These are phyloP conservation scores for Drosophila dives DNA, from an alignment of 2,888 invertebrate species.

Conservation along the genomic window DNA sequence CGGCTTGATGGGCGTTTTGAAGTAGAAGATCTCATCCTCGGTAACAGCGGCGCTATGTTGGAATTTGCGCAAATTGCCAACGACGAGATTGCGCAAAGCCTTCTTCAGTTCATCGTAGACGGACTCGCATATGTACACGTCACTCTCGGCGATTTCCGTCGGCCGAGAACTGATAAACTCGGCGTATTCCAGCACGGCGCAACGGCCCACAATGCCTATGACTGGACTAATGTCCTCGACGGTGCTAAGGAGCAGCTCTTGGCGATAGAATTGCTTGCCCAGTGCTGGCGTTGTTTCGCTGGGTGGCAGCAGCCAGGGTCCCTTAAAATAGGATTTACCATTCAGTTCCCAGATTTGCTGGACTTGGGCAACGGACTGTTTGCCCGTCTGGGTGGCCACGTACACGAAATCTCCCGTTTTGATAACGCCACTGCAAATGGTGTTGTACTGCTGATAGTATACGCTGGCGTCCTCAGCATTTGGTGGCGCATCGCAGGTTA, in stretches of 20 bases:
- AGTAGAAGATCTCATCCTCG: conserved; percentile 96
- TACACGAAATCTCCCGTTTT: conserved; percentile 98
- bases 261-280: conserved; percentile 93
- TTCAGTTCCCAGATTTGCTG: conserved; percentile 98
- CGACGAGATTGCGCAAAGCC: conserved; percentile 89
- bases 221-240: conserved; percentile 96
- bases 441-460: conserved; percentile 97
- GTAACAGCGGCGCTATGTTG: conserved; percentile 92
- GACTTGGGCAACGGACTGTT: conserved; percentile 96
- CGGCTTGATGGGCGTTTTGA: conserved; percentile 89
- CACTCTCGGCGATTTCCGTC: conserved; percentile 96
- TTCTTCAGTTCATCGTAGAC: conserved; percentile 95
- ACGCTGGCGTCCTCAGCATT: conserved; percentile 91
- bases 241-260: conserved; percentile 96
- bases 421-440: conserved; percentile 92
- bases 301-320: conserved; percentile 96
- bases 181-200: conserved; percentile 94
- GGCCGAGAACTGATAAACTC: conserved; percentile 96
- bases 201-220: conserved; percentile 95
- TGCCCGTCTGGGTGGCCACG: conserved; percentile 95
- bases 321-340: conserved; percentile 95
- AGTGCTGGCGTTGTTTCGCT: conserved; percentile 93
- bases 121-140: conserved; percentile 96
- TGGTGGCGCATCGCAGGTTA: conserved; percentile 88
- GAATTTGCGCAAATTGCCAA: conserved; percentile 91